Base-by-base conservation (phyloP, 2,888 invertebrate genomes). In the Hypselothyrea guttata region DNA sequence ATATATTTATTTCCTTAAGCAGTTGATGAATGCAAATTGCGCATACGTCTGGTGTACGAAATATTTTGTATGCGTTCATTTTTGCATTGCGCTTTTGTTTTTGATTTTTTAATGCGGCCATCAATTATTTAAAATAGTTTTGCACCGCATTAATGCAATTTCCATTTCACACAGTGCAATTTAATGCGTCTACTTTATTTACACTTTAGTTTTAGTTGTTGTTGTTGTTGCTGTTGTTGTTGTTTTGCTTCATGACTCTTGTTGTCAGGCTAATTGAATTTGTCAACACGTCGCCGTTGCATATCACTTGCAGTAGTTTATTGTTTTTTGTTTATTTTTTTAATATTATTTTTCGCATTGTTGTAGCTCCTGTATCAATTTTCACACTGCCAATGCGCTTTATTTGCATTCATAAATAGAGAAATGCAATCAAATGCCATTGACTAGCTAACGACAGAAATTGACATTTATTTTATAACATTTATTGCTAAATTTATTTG, bases 221-320 rank as follows among this genome's bases (percentile, higher is more conserved):
- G 44, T 7, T 22, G 44, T 44, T 45, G 12, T 30, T 41, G n/a
- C 38, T 61, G 42, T 41, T 58, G 53, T 44, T 65, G 52, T 9
- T 66, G 53, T 46, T 73, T 60, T 64, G 56, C 57, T 49, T n/a
- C n/a, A n/a, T n/a, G 34, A 51, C 55, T 60, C 58, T 63, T 54
- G 55, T 46, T 67, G 70, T 40, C 58, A 37, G 42, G 64, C 67
- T 81, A 81, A 81, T 81, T 81, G 63, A 74, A 78, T 82, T 82
- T 81, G 71, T 81, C 72, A 65, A 51, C 64, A 68, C 63, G 54
- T 67, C 59, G 57, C 53, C 60, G 71, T 65, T 57, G 63, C 40
- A 56, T 66, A 64, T 59, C 66, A 75, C 52, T 77, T 75, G 61
- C 65, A 61, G n/a, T n/a, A n/a, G n/a, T n/a, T n/a, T n/a, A n/a